Base-by-base conservation (phyloP, 2,888 invertebrate species). In the Ornithoptera alexandrae region DNA sequence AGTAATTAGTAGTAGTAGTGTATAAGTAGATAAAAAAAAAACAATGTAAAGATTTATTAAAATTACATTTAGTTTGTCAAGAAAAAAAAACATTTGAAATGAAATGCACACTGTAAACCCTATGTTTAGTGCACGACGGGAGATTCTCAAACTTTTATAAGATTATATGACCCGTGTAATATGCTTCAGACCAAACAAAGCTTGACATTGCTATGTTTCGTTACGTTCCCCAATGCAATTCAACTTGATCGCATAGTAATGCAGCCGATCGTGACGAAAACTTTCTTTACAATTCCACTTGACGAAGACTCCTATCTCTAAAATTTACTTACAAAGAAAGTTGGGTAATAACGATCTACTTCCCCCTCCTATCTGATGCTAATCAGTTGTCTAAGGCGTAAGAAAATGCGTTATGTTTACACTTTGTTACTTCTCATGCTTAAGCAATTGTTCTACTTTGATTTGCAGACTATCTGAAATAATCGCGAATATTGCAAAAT, bases 151-250 rank as follows among this genome's bases (percentile, higher is more conserved):
- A 90, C 88, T 92, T 90, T 91, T 90, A 89, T 90, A 90, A 67
- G 89, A 87, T 90, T 90, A 90, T 91, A 92, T 91, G 92, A 90
- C 89, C 92, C 92, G 90, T 90, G 91, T 91, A 92, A 91, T 90
- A 66, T 67, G 67, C 56, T 67, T 67, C 56, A 62, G 84, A 86
- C 83, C 84, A 84, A 87, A 86, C 87, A 87, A 88, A 88, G 68
- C 68, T 67, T 62, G 67, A 56, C 53, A 56, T 67, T 67, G 53
- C 53, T 39, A 50, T 30, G 36, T 36, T 18, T 60, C 36, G 60
- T 39, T 46, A 50, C 60, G 42, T 66, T 66, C 57, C 65, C 22
- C 22, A 18, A 65, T 66, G 67, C 61, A 61, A 56, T 62, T 30
- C 62, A 62, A 62, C 42, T 62, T 62, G 39, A 30, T 39, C 61